Conservation (phyloP, 2,888 invertebrate species). For the Cheiracanthium punctorium region DNA sequence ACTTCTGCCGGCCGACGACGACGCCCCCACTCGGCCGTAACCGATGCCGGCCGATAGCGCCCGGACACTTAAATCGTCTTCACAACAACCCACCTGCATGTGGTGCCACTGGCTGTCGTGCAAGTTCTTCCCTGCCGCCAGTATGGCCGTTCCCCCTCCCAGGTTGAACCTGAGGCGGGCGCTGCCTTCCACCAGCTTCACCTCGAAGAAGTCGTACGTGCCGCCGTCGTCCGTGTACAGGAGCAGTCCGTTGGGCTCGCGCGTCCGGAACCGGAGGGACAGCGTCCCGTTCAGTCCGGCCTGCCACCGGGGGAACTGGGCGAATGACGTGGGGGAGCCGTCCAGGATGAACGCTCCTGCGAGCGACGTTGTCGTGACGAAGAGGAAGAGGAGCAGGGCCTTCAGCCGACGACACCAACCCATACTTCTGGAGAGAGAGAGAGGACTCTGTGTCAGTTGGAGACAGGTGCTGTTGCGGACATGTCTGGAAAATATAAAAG, state of each 20-base stretch:
- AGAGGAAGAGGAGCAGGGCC: not conserved
- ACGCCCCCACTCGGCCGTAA: no score
- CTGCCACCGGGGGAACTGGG: conserved; percentile 69
- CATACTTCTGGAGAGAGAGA: not conserved
- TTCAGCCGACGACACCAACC: not conserved
- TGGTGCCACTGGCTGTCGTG: conserved; percentile 95
- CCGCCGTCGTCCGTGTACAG: conserved; percentile 97
- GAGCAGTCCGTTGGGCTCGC: conserved; percentile 90
- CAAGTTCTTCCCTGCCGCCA: conserved; percentile 90
- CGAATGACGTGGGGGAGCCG: conserved; percentile 65
- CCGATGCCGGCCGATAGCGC: no score
- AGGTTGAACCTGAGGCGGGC: conserved; percentile 91
- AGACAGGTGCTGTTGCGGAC: no score
- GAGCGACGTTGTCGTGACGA: not conserved
- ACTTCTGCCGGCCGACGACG: no score
- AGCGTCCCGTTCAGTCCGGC: conserved; percentile 77
- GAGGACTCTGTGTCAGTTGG: not conserved
- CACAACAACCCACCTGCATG: conserved; percentile 78
- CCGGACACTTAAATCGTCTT: no score
- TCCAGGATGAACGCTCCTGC: conserved; percentile 75
- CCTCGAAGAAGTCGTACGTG: conserved; percentile 95
- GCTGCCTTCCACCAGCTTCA: conserved; percentile 93
- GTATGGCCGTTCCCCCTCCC: conserved; percentile 90
- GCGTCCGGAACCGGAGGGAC: conserved; percentile 79
- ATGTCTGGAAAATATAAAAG: no score